phyloP scores from a whole-genome alignment of 1,140 invertebrate genomes.

The Atta cephalotes region DNA sequence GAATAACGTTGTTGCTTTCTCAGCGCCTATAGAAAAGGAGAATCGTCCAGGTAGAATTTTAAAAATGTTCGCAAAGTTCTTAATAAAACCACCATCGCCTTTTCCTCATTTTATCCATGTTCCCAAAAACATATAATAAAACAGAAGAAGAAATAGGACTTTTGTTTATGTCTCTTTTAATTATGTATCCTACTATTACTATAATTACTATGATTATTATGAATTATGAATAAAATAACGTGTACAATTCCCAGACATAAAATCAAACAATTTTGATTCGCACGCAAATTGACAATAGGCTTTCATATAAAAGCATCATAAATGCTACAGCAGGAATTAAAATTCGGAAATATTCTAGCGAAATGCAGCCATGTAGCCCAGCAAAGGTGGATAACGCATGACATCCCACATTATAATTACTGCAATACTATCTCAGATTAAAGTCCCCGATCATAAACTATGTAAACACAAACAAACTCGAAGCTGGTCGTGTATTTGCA shows the following conservation, averaged over 20 bases:
- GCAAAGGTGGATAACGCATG: neutral
- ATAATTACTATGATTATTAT: neutral
- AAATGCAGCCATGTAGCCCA: neutral
- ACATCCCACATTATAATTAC: neutral
- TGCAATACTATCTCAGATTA: constrained; percentile 27
- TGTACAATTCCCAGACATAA: neutral
- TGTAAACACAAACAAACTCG: constrained; percentile 41
- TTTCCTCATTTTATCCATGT: no score
- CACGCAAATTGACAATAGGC: neutral
- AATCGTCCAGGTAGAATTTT: neutral
- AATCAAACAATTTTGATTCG: neutral
- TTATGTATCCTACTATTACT: neutral
- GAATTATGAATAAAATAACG: neutral
- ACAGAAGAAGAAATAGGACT: no score
- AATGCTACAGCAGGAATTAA: neutral
- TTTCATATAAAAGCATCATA: neutral
- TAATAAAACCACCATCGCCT: neutral
- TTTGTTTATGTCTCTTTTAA: neutral
- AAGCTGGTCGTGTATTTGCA: neutral
- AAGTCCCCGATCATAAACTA: constrained; percentile 35
- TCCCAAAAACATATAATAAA: no score
- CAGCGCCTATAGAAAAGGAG: neutral
- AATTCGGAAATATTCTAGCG: neutral
- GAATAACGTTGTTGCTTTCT: neutral
- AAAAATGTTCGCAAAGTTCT: neutral